Evolutionary conservation across 2,888 invertebrate species (phyloP), one percentile per base, ranked within the genome.

Genomic region (Sthenelais limicola): DNA sequence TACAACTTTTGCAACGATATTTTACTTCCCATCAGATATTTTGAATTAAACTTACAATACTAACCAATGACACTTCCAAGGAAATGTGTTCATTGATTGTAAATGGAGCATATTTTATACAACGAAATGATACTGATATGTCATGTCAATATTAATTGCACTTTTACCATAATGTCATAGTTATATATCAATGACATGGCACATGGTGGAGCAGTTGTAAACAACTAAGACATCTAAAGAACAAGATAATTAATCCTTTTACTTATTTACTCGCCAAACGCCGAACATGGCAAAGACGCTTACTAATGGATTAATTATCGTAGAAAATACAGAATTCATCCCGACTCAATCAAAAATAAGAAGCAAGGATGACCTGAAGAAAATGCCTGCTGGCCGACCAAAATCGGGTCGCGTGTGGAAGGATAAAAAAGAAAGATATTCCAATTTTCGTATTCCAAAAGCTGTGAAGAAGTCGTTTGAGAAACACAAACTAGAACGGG

Each of bases 331-430:
- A 18, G 18, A 43, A 15, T 9, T 15, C 18, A 43, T 15, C 9
- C 43, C 9, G 18, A 43, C 18, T 43, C 43, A 43, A 43, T 15
- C 9, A 9, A 43, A 9, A 43, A 66, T 66, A 33, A 56, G 18
- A 56, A 24, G 24, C 1, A 68, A 68, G 30, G 49, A 32, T 5
- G 26, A 49, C 18, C 35, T 68, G 0, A 51, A 15, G n/a, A 52
- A 68, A 51, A 51, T 68, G 21, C 68, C 68, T 15, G 15, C 12
- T 2, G 68, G 68, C 5, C 49, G 33, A 51, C 49, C 68, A 5
- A 68, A 68, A 32, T 68, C 51, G 24, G 68, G 68, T 12, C 30
- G 68, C 1, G 48, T 48, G 9, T 68, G 68, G 68, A 68, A 68
- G 26, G 24, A 51, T n/a, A 48, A 28, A 30, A 51, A 68, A 5